Percentiles rank a stretch among this genome's conserved stretches.
These are phyloP conservation scores for Balanococcus diminutus DNA, from an alignment of 2,888 invertebrate genomes.

Conservation along the genomic window DNA sequence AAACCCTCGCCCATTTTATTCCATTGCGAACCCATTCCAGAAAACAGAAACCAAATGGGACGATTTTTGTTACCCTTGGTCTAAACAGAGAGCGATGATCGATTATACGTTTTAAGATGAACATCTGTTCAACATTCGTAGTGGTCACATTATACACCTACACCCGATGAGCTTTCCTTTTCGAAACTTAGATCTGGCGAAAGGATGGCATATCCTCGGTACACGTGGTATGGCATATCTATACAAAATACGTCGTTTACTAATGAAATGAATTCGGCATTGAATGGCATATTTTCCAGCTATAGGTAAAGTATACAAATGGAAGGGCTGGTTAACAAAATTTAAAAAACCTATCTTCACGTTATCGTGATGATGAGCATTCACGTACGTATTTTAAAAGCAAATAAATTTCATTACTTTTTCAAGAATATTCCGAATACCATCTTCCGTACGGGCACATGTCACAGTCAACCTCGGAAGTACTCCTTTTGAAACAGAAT, in stretches of 20 bases:
- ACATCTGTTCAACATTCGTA: too few species aligned
- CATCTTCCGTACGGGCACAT: conserved; percentile 57
- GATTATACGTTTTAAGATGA: too few species aligned
- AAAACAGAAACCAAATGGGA: conserved; percentile 73
- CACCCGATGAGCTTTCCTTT: neutral
- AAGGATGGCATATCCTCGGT: conserved; percentile 49
- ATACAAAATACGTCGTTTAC: conserved; percentile 56
- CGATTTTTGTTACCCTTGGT: conserved; percentile 58
- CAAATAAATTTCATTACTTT: conserved; percentile 40
- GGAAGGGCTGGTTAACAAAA: too few species aligned
- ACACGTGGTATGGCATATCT: conserved; percentile 53
- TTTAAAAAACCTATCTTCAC: too few species aligned
- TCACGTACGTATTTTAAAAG: too few species aligned
- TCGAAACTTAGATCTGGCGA: neutral
- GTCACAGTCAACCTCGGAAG: conserved; percentile 58
- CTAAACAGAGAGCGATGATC: too few species aligned
- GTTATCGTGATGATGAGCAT: too few species aligned
- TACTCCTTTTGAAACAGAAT: too few species aligned
- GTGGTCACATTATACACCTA: too few species aligned
- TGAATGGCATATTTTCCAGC: conserved; percentile 55
- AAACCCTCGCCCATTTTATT: conserved; percentile 79
- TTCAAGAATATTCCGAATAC: conserved; percentile 39
- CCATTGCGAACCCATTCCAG: conserved; percentile 84
- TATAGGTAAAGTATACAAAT: neutral
- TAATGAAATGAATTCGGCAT: conserved; percentile 57